phyloP scores from a whole-genome alignment of 2,113 vertebrate genomes.

The Nycticorax nycticorax region DNA sequence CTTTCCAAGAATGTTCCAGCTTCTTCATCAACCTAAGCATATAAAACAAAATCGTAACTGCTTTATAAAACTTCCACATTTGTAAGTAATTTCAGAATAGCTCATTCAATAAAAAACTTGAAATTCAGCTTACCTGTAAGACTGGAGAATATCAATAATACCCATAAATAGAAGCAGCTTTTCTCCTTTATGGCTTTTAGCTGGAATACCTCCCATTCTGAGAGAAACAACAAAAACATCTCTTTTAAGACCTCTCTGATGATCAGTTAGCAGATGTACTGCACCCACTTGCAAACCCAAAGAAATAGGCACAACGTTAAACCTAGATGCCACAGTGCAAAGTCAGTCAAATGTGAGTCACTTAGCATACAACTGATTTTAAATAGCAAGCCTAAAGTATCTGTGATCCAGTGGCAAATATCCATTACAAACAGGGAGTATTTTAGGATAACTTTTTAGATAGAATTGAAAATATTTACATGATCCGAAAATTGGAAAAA shows the following conservation, averaged over 20 bases:
- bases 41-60: not conserved
- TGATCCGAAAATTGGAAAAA: not conserved
- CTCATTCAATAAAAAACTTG: not conserved
- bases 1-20: constrained; percentile 99
- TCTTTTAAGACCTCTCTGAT: not conserved
- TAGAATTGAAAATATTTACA: not conserved
- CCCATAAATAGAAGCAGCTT: constrained; percentile 95
- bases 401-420: not conserved
- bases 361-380: not conserved
- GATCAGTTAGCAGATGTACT: not conserved
- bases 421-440: not conserved
- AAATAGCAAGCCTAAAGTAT: not conserved
- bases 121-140: constrained; percentile 85
- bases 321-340: not conserved
- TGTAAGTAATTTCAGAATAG: not conserved
- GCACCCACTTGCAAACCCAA: not conserved
- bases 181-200: constrained; percentile 93
- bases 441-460: not conserved
- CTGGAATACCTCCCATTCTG: constrained; percentile 98
- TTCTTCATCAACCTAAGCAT: constrained; percentile 93
- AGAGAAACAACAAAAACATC: not conserved
- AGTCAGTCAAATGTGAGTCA: not conserved
- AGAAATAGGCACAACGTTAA: not conserved
- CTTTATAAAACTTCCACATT: not conserved
- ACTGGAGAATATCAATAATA: constrained; percentile 98